Conservation (phyloP, 2,888 invertebrate species). For the Eurois occulta region DNA sequence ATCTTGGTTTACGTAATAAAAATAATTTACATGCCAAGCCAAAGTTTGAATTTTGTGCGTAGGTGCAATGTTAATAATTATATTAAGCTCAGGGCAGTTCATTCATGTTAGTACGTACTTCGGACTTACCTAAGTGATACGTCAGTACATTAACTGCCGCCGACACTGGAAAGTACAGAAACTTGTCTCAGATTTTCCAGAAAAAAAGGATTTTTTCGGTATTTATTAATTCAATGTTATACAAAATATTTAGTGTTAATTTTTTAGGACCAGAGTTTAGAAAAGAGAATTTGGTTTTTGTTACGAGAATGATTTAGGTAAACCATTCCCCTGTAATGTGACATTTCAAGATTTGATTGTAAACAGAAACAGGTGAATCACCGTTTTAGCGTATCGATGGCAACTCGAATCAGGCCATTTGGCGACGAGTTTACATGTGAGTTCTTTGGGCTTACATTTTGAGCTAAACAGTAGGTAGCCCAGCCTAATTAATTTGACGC, state of each 20-base stretch:
- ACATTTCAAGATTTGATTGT: too few species aligned
- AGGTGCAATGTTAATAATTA: slow-evolving; percentile 22
- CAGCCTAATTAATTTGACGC: too few species aligned
- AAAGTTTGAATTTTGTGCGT: slow-evolving; percentile 7
- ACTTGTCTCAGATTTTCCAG: slow-evolving; percentile 33
- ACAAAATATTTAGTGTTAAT: too few species aligned
- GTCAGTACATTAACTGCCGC: slow-evolving; percentile 39
- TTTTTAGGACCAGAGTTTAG: too few species aligned
- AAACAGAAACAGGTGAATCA: too few species aligned
- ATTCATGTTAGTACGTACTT: slow-evolving; percentile 26
- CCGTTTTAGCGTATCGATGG: too few species aligned
- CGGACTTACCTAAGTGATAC: slow-evolving; percentile 50
- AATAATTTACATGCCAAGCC: slow-evolving; percentile 39
- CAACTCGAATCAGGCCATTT: too few species aligned
- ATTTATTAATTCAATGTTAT: background rate
- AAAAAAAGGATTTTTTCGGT: background rate
- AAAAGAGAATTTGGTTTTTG: too few species aligned
- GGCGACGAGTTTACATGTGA: too few species aligned
- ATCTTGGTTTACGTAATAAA: background rate
- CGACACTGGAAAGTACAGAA: slow-evolving; percentile 48
- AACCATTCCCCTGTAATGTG: background rate
- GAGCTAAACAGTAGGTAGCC: too few species aligned
- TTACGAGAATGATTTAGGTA: background rate
- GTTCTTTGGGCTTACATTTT: too few species aligned
- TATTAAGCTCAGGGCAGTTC: slow-evolving; percentile 7